Base-by-base conservation (phyloP, 1,140 invertebrate species). In the Calliopsis andreniformis region DNA sequence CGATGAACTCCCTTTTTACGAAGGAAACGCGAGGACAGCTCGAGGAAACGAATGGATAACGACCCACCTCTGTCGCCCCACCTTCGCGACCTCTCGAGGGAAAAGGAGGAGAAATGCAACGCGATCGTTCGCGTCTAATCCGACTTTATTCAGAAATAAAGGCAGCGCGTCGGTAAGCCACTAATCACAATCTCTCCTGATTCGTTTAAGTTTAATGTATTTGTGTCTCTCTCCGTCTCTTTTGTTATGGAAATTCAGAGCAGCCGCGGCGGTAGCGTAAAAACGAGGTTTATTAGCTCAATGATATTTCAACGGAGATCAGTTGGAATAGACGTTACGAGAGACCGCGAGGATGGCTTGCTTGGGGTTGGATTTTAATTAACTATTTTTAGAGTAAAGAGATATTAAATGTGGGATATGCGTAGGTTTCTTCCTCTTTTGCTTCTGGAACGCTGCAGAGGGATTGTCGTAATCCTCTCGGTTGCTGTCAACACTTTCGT, bases 1-100 rank as follows among this genome's bases (percentile, higher is more conserved):
- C 81, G 79, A 72, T 84, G 73, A 68, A 79, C 77, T 76, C 45
- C 39, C 58, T 72, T 67, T 78, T 80, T 78, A 61, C 67, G 53
- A 55, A 79, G 56, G 51, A 62, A 71, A 58, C 25, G 43, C 28
- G 43, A 23, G 58, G 67, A 62, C 68, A 77, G 28, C 12, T 25
- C 42, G 39, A 43, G 56, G 55, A 73, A 78, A 77, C 63, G 55
- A 35, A 59, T 49, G 70, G 28, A 64, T 66, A 73, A 64, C 61
- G 62, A 43, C 61, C 43, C 35, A 3, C 4, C 35, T 10, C 35
- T 3, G 1, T 30, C 23, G 8, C 14, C 39, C 42, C 59, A 23
- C 25, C n/a, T n/a, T n/a, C n/a, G n/a, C n/a, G n/a, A n/a, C n/a
- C n/a, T n/a, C n/a, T n/a, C n/a, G n/a, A n/a, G 28, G 16, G 49